Evolutionary conservation across 1,140 invertebrate species (phyloP).

Genomic region (Thaumetopoea pityocampa): DNA sequence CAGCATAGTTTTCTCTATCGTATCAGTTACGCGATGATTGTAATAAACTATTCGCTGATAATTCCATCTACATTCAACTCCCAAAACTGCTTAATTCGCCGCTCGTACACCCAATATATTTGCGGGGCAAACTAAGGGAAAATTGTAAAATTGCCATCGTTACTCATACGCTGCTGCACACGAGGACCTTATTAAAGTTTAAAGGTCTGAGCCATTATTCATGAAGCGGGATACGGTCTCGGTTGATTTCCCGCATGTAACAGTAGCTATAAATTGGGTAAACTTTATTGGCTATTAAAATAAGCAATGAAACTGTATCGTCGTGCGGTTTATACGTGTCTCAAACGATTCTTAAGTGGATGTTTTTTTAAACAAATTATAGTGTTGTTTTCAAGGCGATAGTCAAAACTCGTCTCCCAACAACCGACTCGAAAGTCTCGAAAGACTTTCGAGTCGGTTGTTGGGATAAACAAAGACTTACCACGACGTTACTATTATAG

Average conservation of each 20-base stretch:
- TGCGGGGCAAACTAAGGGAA: slow-evolving; percentile 21
- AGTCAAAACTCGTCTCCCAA: too few relatives aligned
- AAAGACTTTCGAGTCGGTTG: too few relatives aligned
- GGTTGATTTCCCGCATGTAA: slow-evolving; percentile 60
- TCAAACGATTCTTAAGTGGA: not conserved
- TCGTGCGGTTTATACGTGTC: slow-evolving; percentile 10
- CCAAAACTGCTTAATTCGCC: slow-evolving; percentile 18
- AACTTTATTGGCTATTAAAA: slow-evolving; percentile 72
- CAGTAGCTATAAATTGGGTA: slow-evolving; percentile 64
- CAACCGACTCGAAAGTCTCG: too few relatives aligned
- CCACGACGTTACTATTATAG: too few relatives aligned
- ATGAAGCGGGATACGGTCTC: slow-evolving; percentile 45
- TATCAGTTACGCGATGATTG: not conserved
- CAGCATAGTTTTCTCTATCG: not conserved
- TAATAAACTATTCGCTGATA: not conserved
- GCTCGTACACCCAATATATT: slow-evolving; percentile 13
- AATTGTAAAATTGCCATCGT: slow-evolving; percentile 30
- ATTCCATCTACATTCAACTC: not conserved
- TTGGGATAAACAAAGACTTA: too few relatives aligned
- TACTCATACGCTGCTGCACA: slow-evolving; percentile 22
- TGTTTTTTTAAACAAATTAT: not conserved
- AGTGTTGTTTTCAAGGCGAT: too few relatives aligned
- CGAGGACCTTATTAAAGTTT: slow-evolving; percentile 62
- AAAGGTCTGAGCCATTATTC: slow-evolving; percentile 61
- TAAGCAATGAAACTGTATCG: slow-evolving; percentile 65